A percentile compares a stretch with the other conserved stretches of the same genome.
These are phyloP conservation scores for Sminthurides aquaticus DNA, from an alignment of 2,888 invertebrate genomes.

Conservation along the genomic window DNA sequence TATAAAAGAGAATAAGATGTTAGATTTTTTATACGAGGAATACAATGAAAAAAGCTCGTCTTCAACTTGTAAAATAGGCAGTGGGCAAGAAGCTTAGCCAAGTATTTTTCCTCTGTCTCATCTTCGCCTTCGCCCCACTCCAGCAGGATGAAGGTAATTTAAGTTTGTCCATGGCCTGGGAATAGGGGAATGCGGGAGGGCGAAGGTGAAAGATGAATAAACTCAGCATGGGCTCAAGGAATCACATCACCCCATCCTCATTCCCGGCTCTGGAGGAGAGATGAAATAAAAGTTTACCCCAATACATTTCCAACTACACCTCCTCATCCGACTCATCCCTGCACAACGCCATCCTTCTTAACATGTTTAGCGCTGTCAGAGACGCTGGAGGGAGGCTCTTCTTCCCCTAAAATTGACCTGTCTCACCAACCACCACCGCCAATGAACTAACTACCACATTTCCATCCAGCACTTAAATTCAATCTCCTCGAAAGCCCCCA, in stretches of 20 bases:
- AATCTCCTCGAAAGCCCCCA: neutral
- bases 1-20: too few species aligned
- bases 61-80: too few species aligned
- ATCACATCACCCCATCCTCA: neutral
- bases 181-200: slow-evolving; percentile 15
- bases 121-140: too few species aligned
- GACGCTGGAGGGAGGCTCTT: neutral
- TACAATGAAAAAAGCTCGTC: too few species aligned
- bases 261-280: too few species aligned
- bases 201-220: slow-evolving; percentile 2
- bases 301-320: too few species aligned
- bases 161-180: slow-evolving; percentile 25
- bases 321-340: too few species aligned
- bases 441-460: neutral
- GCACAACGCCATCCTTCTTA: too few species aligned
- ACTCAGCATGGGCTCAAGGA: slow-evolving; percentile 1
- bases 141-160: neutral
- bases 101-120: too few species aligned
- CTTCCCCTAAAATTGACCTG: neutral
- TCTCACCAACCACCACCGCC: too few species aligned
- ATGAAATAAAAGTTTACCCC: neutral
- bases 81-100: too few species aligned
- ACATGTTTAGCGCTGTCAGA: neutral
- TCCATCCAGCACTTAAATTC: neutral
- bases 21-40: too few species aligned